phyloP scores from a whole-genome alignment of 2,113 vertebrate genomes.

The Hippocampus guttulatus region DNA sequence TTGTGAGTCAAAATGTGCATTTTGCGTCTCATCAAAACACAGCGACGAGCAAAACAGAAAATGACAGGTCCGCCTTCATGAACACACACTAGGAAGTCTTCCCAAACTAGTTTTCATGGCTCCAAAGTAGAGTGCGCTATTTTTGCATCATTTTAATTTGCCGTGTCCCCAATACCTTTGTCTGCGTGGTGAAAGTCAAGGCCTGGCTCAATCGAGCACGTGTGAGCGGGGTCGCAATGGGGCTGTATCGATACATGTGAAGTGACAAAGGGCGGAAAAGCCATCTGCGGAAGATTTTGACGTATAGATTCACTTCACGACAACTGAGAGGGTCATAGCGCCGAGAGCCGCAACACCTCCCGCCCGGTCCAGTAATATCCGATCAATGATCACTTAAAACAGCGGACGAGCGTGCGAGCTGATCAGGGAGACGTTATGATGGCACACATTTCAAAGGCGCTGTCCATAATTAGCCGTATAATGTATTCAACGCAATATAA shows the following conservation, averaged over 20 bases:
- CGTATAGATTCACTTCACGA: conserved; percentile 55
- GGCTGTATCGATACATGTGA: conserved; percentile 33
- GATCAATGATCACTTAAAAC: conserved; percentile 64
- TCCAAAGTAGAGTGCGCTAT: not conserved
- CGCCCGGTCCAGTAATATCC: conserved; percentile 48
- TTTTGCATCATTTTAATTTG: not conserved
- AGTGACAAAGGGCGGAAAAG: conserved; percentile 49
- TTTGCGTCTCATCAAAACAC: too few species aligned
- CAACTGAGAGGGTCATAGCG: conserved; percentile 54
- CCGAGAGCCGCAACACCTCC: conserved; percentile 45
- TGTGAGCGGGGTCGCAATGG: conserved; percentile 6
- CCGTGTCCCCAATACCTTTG: not conserved
- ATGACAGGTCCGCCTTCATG: too few species aligned
- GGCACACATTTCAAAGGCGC: conserved; percentile 44
- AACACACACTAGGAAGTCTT: not conserved
- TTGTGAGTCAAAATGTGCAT: too few species aligned
- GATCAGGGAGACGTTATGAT: conserved; percentile 30
- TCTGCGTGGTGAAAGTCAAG: not conserved
- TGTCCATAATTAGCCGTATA: conserved; percentile 45
- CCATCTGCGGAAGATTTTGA: conserved; percentile 52
- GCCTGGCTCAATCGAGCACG: not conserved
- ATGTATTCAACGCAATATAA: conserved; percentile 41
- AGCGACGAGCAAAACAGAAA: too few species aligned
- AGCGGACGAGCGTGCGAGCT: conserved; percentile 29
- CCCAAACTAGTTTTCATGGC: not conserved